Evolutionary conservation across 1,140 invertebrate species (phyloP).

Genomic region (Drosophila tropicalis): DNA sequence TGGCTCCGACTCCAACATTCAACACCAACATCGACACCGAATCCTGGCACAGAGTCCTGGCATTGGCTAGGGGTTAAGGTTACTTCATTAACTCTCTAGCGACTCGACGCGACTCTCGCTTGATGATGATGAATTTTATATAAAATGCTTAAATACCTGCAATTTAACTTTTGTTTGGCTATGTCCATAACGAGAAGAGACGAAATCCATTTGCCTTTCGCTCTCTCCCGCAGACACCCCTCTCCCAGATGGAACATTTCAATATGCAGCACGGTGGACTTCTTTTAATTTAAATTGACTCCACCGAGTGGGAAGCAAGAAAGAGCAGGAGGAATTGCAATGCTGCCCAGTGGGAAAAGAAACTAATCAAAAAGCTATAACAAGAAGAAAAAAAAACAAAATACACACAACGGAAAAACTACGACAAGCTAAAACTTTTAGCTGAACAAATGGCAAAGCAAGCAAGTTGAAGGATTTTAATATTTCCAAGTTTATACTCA

Average conservation of each 20-base stretch:
- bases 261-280: conserved; percentile 63
- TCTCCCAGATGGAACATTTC: conserved; percentile 37
- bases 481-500: background rate
- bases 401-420: background rate
- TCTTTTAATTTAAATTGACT: conserved; percentile 81
- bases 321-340: background rate
- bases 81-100: conserved; percentile 66
- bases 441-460: background rate
- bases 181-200: conserved; percentile 33
- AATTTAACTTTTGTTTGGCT: conserved; percentile 76
- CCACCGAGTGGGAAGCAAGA: conserved; percentile 11
- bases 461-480: background rate
- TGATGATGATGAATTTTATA: conserved; percentile 80
- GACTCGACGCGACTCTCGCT: conserved; percentile 41
- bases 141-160: conserved; percentile 82
- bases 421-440: conserved; percentile 10
- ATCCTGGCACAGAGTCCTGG: background rate
- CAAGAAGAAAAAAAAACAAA: conserved; percentile 29
- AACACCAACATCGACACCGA: background rate
- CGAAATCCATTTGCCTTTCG: background rate
- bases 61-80: conserved; percentile 31
- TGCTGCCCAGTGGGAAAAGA: conserved; percentile 43
- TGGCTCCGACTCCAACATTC: conserved; percentile 3
- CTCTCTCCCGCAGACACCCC: background rate
- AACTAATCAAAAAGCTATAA: conserved; percentile 82